Base-by-base conservation (phyloP, 1,140 invertebrate species). In the Lepidurus apus region DNA sequence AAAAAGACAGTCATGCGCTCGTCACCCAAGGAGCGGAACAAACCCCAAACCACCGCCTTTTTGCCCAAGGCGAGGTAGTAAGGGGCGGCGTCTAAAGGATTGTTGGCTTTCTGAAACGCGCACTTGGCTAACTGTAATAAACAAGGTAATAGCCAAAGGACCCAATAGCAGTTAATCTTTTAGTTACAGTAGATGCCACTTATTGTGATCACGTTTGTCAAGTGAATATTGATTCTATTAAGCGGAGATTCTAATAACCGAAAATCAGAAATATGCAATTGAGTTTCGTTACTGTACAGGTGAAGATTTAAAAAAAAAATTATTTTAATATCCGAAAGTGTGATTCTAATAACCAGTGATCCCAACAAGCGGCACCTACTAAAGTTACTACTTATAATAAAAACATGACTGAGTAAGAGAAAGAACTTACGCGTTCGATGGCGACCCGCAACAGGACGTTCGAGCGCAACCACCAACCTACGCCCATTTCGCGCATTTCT, bases 41-140 rank as follows among this genome's bases (percentile, higher is more conserved):
- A 85, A 5, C 96, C 97, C 93, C 96, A 98, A 0, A 99, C 89
- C 7, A 99, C 87, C 83, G 92, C 97, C 83, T 99, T 98, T 87
- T 99, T 99, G 84, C 95, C 97, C 96, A 99, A 97, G 6, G 98
- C 97, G 76, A 99, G 86, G 85, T 99, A 99, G 85, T 96, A 99
- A 11, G 99, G 87, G 1, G 98, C 96, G 7, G 98, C 96, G 85
- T 99, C 98, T 83, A 99, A 88, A 0, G 98, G 98, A 85, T 99
- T 95, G 85, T 97, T 92, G 43, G 93, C 92, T 0, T 86, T 84
- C 86, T 96, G 93, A 85, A 95, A 98, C 0, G 95, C 91, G 17
- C 93, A 91, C 85, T 97, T 97, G 1, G 96, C 96, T 21, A 98
- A 84, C 86, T 89, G 80, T 75, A 74, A 81, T 78, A 73, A 80